Evolutionary conservation across 2,797 vertebrate genomes (phyloP), one percentile per base, ranked within the genome.

Genomic region (Notolepis coatsorum): DNA sequence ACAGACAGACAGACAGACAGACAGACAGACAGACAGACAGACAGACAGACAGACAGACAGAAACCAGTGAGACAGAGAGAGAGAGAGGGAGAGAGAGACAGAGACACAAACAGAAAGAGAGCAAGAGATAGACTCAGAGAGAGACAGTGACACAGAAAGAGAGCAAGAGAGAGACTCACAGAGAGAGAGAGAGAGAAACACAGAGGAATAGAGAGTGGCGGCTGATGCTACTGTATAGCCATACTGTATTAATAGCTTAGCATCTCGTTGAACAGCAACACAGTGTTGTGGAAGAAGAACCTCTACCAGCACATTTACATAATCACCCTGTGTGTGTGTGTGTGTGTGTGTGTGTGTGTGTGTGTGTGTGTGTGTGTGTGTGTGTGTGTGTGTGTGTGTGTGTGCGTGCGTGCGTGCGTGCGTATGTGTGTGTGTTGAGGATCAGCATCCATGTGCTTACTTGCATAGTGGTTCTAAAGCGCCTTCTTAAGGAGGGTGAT

Each of bases 241-340:
- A n/a, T n/a, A 63, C 79, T 27, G 52, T 77, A 79, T 77, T 61
- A 70, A 77, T 73, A 75, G 80, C 77, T 84, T 74, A 51, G 65
- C 68, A 72, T 80, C 53, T 45, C 51, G 48, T 77, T 81, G 64
- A 71, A 71, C 65, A 68, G 54, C 60, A 58, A 61, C 63, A n/a
- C n/a, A n/a, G n/a, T n/a, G 35, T 49, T 61, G 55, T 75, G 61
- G 71, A 81, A 77, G 63, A 69, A 63, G 77, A 85, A 65, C 61
- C 65, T 53, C 38, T 79, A 77, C 71, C 82, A 86, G 71, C 65
- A 65, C 67, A 89, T 86, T 87, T 63, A 71, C 75, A 87, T 77
- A 23, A 4, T 46, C 23, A 24, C 25, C 59, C 86, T 69, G 84
- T 39, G 5, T 15, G 38, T 5, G 8, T 18, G n/a, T 2, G 39